These are phyloP conservation scores for Apogon hyalosoma DNA, from an alignment of 2,797 vertebrate species.

Conservation along the genomic window DNA sequence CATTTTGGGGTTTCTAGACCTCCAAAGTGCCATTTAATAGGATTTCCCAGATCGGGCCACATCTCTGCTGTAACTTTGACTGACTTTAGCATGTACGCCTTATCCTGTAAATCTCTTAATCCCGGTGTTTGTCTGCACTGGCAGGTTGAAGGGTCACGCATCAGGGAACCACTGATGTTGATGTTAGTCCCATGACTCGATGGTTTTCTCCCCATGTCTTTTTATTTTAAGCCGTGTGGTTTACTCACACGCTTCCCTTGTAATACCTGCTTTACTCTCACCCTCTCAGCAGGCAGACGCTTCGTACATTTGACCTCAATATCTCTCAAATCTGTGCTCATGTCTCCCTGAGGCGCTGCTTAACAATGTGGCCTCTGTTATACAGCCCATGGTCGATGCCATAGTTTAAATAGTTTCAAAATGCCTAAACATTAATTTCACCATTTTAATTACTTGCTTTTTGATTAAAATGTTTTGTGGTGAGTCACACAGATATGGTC, in stretches of 20 bases:
- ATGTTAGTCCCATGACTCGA: conserved; percentile 60
- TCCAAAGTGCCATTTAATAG: conserved; percentile 30
- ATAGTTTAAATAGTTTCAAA: conserved; percentile 49
- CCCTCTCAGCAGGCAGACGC: conserved; percentile 20
- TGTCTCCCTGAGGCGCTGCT: conserved; percentile 11
- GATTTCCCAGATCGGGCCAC: conserved; percentile 21
- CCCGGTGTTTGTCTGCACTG: conserved; percentile 8
- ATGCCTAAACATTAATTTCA: neutral
- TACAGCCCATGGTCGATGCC: neutral
- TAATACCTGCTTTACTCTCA: conserved; percentile 38
- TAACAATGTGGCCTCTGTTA: conserved; percentile 42
- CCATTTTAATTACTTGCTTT: neutral
- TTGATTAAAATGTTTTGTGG: neutral
- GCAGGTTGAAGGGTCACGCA: conserved; percentile 43
- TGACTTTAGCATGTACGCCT: conserved; percentile 12
- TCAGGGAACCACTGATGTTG: conserved; percentile 8
- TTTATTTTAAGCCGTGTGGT: conserved; percentile 58
- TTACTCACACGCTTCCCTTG: conserved; percentile 57
- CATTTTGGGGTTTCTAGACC: neutral
- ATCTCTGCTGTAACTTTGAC: conserved; percentile 13
- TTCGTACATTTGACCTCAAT: conserved; percentile 46
- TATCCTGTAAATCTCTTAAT: conserved; percentile 50
- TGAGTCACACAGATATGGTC: neutral
- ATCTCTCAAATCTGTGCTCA: conserved; percentile 10
- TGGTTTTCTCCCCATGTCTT: conserved; percentile 14